Evolutionary conservation across 2,888 invertebrate genomes (phyloP).

Genomic region (Tuberolachnus salignus): DNA sequence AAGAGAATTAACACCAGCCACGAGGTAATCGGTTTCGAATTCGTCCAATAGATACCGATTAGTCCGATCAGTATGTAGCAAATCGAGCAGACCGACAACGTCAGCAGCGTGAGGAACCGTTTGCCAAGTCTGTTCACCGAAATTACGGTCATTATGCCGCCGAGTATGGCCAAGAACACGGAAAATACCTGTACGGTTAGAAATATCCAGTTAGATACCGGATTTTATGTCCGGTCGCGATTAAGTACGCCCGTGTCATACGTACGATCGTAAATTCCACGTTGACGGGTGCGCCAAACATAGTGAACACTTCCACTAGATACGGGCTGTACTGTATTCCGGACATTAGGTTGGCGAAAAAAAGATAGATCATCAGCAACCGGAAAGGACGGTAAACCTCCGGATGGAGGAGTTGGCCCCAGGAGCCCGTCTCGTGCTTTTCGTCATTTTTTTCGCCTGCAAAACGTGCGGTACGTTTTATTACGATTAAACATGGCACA

Average conservation of each 20-base stretch:
- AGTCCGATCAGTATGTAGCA: constrained; percentile 42
- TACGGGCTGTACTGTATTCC: constrained; percentile 31
- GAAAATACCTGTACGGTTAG: constrained; percentile 21
- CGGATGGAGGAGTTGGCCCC: constrained; percentile 27
- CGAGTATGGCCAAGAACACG: constrained; percentile 9
- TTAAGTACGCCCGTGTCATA: not conserved
- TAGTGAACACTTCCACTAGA: constrained; percentile 16
- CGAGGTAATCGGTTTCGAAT: not conserved
- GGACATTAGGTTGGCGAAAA: constrained; percentile 33
- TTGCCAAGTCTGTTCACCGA: constrained; percentile 38
- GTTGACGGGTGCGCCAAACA: constrained; percentile 44
- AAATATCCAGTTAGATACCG: no score
- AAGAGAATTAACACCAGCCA: constrained; percentile 26
- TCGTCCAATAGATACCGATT: constrained; percentile 19
- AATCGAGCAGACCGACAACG: constrained; percentile 24
- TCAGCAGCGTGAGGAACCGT: constrained; percentile 35
- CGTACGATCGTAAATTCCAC: constrained; percentile 44
- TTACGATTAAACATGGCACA: no score
- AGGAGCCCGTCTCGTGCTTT: not conserved
- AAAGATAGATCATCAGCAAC: not conserved
- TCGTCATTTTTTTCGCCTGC: not conserved
- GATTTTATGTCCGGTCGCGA: no score
- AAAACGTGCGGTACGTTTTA: not conserved
- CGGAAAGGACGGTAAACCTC: constrained; percentile 43
- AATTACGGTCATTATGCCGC: constrained; percentile 27